These are phyloP conservation scores for Drosophila prolongata DNA, from an alignment of 2,888 invertebrate genomes.

Conservation along the genomic window DNA sequence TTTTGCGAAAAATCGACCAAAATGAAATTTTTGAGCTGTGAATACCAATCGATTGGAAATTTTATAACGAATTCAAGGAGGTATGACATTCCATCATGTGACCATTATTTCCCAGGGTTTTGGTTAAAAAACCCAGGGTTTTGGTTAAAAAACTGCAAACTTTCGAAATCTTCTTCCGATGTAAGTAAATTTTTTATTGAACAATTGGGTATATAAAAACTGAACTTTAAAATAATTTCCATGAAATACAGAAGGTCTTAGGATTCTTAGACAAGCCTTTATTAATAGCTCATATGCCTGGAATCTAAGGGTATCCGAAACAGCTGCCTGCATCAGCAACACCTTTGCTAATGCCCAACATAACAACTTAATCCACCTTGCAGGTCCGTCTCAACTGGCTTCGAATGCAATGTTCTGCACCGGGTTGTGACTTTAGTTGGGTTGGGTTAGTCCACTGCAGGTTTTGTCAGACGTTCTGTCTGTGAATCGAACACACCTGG, in stretches of 20 bases:
- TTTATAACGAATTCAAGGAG: too few relatives aligned
- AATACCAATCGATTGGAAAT: too few relatives aligned
- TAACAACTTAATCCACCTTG: conserved; percentile 75
- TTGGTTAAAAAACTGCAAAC: too few relatives aligned
- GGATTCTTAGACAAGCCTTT: neutral
- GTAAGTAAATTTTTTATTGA: too few relatives aligned
- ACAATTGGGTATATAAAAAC: too few relatives aligned
- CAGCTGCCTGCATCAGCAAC: conserved; percentile 54
- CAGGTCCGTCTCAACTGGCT: conserved; percentile 20
- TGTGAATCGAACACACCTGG: conserved; percentile 35
- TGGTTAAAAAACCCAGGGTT: too few relatives aligned
- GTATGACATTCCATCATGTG: too few relatives aligned
- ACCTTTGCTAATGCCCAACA: conserved; percentile 74
- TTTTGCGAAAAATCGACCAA: too few relatives aligned
- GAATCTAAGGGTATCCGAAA: neutral
- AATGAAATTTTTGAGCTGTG: too few relatives aligned
- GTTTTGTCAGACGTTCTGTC: conserved; percentile 38
- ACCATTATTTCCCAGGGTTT: too few relatives aligned
- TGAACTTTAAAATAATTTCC: too few relatives aligned
- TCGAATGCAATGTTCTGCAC: conserved; percentile 19
- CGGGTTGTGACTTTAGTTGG: conserved; percentile 6
- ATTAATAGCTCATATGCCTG: neutral
- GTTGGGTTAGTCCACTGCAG: conserved; percentile 2
- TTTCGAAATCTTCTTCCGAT: too few relatives aligned
- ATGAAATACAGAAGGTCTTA: neutral